Evolutionary conservation across 2,113 vertebrate genomes (phyloP).

Genomic region (Colinus virginianus): DNA sequence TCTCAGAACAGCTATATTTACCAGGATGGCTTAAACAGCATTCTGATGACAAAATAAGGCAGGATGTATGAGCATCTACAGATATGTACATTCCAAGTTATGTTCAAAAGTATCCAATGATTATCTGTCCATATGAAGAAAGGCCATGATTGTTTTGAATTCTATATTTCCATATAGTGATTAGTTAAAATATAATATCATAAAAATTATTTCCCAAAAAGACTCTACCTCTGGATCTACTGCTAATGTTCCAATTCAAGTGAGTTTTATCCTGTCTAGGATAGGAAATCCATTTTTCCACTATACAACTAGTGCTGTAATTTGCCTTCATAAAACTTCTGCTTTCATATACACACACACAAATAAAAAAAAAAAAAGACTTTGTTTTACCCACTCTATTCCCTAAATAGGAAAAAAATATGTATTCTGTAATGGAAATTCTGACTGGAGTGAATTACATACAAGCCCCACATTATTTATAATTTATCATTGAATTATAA

Average conservation of each 20-base stretch:
- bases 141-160: constrained; percentile 39
- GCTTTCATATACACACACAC: background rate
- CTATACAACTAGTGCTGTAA: background rate
- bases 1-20: background rate
- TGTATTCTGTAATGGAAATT: background rate
- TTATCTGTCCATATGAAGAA: constrained; percentile 63
- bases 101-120: constrained; percentile 55
- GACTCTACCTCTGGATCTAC: background rate
- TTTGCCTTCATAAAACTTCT: background rate
- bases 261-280: constrained; percentile 24
- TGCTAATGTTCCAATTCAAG: constrained; percentile 26
- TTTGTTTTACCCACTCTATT: background rate
- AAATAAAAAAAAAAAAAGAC: background rate
- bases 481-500: constrained; percentile 50
- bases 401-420: constrained; percentile 11
- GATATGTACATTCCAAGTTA: constrained; percentile 35
- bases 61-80: background rate
- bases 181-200: constrained; percentile 48
- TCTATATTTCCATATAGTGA: constrained; percentile 47
- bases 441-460: background rate
- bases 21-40: background rate
- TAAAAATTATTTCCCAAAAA: constrained; percentile 45
- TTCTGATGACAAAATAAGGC: background rate
- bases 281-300: background rate
- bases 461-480: constrained; percentile 1